These are phyloP conservation scores for Platorchestia sp. DNA, from an alignment of 1,140 invertebrate genomes.

Conservation along the genomic window DNA sequence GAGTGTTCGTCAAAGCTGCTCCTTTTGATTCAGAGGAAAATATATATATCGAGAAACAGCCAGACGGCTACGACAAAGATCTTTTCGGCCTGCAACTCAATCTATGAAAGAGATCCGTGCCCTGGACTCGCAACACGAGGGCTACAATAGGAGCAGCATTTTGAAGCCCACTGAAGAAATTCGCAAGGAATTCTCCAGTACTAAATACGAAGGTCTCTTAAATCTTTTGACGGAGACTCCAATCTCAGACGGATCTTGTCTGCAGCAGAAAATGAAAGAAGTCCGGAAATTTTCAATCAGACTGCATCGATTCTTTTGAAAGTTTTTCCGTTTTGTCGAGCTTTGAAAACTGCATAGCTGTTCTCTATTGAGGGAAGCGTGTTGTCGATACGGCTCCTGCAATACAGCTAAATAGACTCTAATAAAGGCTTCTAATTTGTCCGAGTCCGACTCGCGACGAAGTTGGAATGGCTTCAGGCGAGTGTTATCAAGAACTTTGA, in stretches of 20 bases:
- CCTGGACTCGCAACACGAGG: too few species aligned
- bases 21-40: background rate
- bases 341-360: background rate
- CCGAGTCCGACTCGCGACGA: background rate
- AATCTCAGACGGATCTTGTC: constrained; percentile 44
- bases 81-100: background rate
- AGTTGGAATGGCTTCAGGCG: constrained; percentile 36
- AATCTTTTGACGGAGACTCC: constrained; percentile 41
- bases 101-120: background rate
- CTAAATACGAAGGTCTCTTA: constrained; percentile 34
- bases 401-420: background rate
- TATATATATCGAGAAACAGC: background rate
- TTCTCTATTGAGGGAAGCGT: background rate
- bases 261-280: constrained; percentile 24
- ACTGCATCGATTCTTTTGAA: background rate
- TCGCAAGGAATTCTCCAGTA: background rate
- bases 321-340: constrained; percentile 9
- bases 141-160: background rate
- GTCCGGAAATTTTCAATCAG: constrained; percentile 41
- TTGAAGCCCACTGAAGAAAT: background rate
- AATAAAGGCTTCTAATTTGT: constrained; percentile 40
- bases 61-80: background rate
- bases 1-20: background rate
- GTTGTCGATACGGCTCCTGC: constrained; percentile 3
- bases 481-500: constrained; percentile 3